These are phyloP conservation scores for Tachysurus fulvidraco DNA, from an alignment of 2,113 vertebrate genomes.

Conservation along the genomic window DNA sequence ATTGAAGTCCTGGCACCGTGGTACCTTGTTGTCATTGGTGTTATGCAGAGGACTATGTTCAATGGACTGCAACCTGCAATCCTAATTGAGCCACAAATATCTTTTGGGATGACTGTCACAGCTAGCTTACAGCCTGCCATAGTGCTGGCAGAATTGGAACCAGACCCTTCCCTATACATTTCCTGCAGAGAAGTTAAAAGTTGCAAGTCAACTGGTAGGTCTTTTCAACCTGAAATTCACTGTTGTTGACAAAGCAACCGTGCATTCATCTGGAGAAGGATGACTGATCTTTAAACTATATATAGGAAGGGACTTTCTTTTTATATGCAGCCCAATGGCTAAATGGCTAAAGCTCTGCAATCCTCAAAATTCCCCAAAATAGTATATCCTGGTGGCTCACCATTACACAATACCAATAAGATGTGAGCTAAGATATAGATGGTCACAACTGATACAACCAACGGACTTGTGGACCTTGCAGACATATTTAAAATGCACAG, in stretches of 20 bases:
- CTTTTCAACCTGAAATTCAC: neutral
- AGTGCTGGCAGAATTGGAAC: neutral
- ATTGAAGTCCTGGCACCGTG: neutral
- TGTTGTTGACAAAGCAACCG: neutral
- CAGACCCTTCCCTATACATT: neutral
- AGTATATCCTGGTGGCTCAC: no score
- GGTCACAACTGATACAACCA: no score
- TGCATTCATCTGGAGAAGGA: no score
- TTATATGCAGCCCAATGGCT: no score
- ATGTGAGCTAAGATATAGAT: no score
- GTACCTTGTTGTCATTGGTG: neutral
- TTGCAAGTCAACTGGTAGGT: neutral
- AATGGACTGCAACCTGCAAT: neutral
- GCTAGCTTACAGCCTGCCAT: neutral
- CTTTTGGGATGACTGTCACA: neutral
- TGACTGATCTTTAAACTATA: no score
- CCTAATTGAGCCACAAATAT: neutral
- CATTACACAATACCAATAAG: no score
- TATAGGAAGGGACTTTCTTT: no score
- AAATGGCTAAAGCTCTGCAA: no score
- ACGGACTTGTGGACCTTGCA: no score
- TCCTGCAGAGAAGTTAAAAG: neutral
- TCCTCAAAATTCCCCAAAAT: no score
- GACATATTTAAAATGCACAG: no score
- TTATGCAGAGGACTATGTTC: neutral